These are phyloP conservation scores for Sylvia borin DNA, from an alignment of 2,797 vertebrate species.

Conservation along the genomic window DNA sequence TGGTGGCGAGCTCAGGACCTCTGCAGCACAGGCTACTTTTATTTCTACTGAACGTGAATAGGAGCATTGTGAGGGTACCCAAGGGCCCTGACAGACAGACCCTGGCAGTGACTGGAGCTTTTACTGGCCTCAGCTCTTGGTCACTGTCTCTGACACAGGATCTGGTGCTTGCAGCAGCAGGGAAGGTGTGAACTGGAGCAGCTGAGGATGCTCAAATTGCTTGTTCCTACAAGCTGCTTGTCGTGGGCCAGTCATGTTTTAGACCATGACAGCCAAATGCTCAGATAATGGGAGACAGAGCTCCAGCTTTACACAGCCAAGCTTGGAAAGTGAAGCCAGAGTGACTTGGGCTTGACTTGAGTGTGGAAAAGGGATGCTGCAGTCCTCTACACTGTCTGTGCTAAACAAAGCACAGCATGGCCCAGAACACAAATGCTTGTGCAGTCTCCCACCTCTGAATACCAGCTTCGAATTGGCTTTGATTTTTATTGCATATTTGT, in stretches of 20 bases:
- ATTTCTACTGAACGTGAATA: not conserved
- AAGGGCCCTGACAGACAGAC: not conserved
- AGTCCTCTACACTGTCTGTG: not conserved
- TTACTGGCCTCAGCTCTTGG: not conserved
- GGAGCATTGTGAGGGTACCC: not conserved
- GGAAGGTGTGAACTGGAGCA: constrained; percentile 6
- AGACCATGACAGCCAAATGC: not conserved
- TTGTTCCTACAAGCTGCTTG: not conserved
- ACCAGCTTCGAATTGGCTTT: constrained; percentile 24
- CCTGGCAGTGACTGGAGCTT: not conserved
- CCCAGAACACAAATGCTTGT: not conserved
- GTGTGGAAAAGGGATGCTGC: not conserved
- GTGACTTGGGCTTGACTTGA: not conserved
- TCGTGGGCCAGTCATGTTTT: not conserved
- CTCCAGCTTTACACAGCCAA: not conserved
- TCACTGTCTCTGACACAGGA: not conserved
- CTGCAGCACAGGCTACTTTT: not conserved
- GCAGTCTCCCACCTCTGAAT: not conserved
- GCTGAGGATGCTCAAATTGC: not conserved
- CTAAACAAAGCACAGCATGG: not conserved
- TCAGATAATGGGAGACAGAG: not conserved
- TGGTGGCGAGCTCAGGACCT: not conserved
- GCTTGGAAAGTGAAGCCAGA: not conserved
- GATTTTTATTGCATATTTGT: constrained; percentile 32
- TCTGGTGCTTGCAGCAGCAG: not conserved